A percentile compares a stretch with the other conserved stretches of the same genome.
Evolutionary conservation across 1,140 invertebrate species (phyloP).

Genomic region (Onthophagus taurus): DNA sequence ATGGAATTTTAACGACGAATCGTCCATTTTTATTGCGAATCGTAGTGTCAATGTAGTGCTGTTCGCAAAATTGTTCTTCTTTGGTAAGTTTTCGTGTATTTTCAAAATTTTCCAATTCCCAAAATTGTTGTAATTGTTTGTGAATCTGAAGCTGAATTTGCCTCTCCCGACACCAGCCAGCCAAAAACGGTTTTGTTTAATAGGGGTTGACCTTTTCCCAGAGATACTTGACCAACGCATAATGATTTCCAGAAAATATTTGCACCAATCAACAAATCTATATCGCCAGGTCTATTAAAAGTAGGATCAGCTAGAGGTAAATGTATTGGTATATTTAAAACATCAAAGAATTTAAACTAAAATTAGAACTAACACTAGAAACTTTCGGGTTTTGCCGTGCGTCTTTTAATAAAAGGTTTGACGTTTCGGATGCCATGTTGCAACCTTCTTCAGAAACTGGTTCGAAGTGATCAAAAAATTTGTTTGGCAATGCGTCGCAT

Average conservation of each 20-base stretch:
- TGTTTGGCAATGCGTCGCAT: too few relatives aligned
- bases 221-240: conserved; percentile 21
- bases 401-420: too few relatives aligned
- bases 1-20: conserved; percentile 27
- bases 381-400: too few relatives aligned
- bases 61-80: too few relatives aligned
- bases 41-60: too few relatives aligned
- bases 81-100: conserved; percentile 34
- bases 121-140: conserved; percentile 11
- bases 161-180: conserved; percentile 22
- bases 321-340: conserved; percentile 9
- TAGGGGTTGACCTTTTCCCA: conserved; percentile 16
- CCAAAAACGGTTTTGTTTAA: conserved; percentile 31
- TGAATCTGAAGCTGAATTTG: conserved; percentile 7
- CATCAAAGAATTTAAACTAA: too few relatives aligned
- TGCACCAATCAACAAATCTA: conserved; percentile 29
- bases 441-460: too few relatives aligned
- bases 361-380: too few relatives aligned
- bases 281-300: conserved; percentile 21
- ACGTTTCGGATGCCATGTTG: too few relatives aligned
- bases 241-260: conserved; percentile 30
- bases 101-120: conserved; percentile 10
- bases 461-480: too few relatives aligned
- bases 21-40: too few relatives aligned
- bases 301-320: conserved; percentile 24